Base-by-base conservation (phyloP, 2,888 invertebrate genomes). In the Brachylomia viminalis region DNA sequence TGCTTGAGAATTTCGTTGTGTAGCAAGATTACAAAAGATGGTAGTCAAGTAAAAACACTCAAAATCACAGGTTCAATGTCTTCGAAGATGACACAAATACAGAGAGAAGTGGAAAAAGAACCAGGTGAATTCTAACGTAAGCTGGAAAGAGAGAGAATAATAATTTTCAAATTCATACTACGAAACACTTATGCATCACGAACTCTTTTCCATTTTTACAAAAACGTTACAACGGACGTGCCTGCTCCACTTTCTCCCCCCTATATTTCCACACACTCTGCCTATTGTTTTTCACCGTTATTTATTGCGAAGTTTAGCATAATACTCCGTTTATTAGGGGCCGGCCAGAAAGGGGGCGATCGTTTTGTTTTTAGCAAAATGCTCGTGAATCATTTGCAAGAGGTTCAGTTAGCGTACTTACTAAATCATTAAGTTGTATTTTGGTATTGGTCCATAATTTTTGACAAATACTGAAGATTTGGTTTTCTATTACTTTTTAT, bases 231-330 rank as follows among this genome's bases (percentile, higher is more conserved):
- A n/a, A n/a, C 49, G 15, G 20, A 47, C 58, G 86, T 47, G 30
- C 11, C 62, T 54, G 80, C n/a, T 7, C 69, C 49, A 66, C 54
- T 69, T 85, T 42, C 23, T 1, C 11, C 4, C 30, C 38, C 84
- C 68, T 88, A 47, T 87, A 71, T 88, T 87, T 86, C 42, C 62
- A 59, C 42, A 73, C 42, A 70, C 67, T 77, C 72, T 47, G 71
- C 77, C 88, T 82, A 86, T 88, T 89, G 88, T 86, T 85, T 88
- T 89, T 83, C 81, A 83, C 80, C 85, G 86, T 86, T 87, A 87
- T 88, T 89, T 89, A 90, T 86, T 80, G 79, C 85, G 61, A 85
- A 86, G 84, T 87, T 89, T 89, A 86, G 84, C 87, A 89, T 89
- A 89, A 87, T 85, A 85, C 83, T 72, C 77, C 73, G 82, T 86